Evolutionary conservation across 2,797 vertebrate species (phyloP), one percentile per base, ranked within the genome.

Genomic region (Betta splendens): DNA sequence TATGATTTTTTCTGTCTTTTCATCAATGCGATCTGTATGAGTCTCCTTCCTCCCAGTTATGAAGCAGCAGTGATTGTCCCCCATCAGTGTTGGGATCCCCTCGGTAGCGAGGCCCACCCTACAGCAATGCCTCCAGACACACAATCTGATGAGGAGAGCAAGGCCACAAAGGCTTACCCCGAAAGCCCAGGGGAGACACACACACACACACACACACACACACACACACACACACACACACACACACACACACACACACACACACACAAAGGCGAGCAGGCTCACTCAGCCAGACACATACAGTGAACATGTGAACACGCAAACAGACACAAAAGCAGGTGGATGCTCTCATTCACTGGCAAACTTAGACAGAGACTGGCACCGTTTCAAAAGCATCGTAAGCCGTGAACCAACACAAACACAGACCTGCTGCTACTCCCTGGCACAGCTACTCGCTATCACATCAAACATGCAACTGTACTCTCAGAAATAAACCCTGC

Each of bases 111-210:
- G 87, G 81, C 89, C 86, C 89, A 86, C 87, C 91, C 89, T 86
- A 79, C 76, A 92, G 91, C 83, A 78, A 89, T 86, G 91, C 92
- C 89, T 77, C 85, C 57, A 92, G 91, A 90, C 72, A 88, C 81
- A 48, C 64, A 88, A 81, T 85, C 80, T 86, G 89, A 92, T 89
- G 88, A 91, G 87, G 83, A 85, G 82, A 79, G 79, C 85, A 74
- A 80, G 78, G 87, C 78, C 75, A 65, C 37, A 18, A 28, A 85
- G 89, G 89, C 89, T 91, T 91, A 90, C 84, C 82, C 88, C 64
- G 48, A 85, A 84, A 85, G 75, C 90, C 86, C 85, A 8, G 75
- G 61, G 89, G 87, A 68, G n/a, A 47, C 42, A 54, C 23, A 59
- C 33, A 49, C 33, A 43, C 15, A 68, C 25, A 61, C 62, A 55